Evolutionary conservation across 2,797 vertebrate species (phyloP), one percentile per base, ranked within the genome.

Genomic region (Hemibagrus guttatus): DNA sequence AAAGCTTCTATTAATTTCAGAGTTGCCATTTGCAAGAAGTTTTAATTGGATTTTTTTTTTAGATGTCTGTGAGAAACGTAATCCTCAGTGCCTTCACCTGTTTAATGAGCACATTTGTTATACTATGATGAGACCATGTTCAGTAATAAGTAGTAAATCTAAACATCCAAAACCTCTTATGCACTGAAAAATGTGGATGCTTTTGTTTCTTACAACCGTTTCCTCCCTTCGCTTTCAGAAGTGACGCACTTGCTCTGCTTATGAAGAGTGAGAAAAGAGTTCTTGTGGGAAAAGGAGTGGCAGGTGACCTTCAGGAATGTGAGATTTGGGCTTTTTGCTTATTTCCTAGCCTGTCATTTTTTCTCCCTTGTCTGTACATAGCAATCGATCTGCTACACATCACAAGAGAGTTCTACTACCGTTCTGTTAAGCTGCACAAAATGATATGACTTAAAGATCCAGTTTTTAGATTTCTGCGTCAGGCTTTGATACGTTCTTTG

Each of bases 271-370:
- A 39, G 35, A 39, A 39, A 39, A 39, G 35, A 39, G 31, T 52
- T 75, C 31, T 23, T 42, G 11, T 42, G 80, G 31, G 64, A 81
- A 76, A 61, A 63, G 64, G 74, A 71, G 69, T 78, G 63, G 28
- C 81, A 61, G 81, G 52, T 87, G 64, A 87, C 82, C 86, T 80
- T 87, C 74, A 54, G 4, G 63, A 87, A 52, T 52, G 42, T 86
- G 42, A 72, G 66, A 26, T 26, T 72, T 61, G 17, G 31, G 5
- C 26, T 39, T 79, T 42, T 64, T 68, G 4, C 31, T 71, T 23
- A 17, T 64, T 63, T 49, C 42, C 59, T 17, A n/a, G 46, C 58
- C 31, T 56, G 64, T 84, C 14, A 26, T 35, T 72, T 39, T 58
- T 61, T n/a, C n/a, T 54, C 49, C 64, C 42, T 83, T 12, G 26